Percentiles rank a stretch among this genome's conserved stretches.
Evolutionary conservation across 2,113 vertebrate species (phyloP).

Genomic region (Isurus oxyrinchus): DNA sequence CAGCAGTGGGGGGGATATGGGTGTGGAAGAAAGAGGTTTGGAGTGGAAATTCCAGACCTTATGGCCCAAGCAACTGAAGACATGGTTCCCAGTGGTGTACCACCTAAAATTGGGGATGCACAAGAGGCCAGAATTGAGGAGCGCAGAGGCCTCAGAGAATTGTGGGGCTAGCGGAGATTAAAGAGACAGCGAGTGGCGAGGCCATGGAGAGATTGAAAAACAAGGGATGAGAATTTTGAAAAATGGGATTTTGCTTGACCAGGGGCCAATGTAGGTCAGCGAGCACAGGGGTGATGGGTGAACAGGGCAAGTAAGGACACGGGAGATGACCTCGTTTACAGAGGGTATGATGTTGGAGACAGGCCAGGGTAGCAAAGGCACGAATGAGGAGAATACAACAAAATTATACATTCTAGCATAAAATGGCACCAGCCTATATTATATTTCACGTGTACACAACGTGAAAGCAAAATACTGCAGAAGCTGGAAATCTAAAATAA

Average conservation of each 20-base stretch:
- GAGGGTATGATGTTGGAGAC: not conserved
- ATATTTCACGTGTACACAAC: not conserved
- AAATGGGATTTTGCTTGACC: not conserved
- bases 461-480: not conserved
- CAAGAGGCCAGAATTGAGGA: not conserved
- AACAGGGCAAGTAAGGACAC: not conserved
- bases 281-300: not conserved
- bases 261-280: not conserved
- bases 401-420: not conserved
- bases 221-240: not conserved
- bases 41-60: not conserved
- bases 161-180: not conserved
- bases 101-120: not conserved
- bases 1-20: too few relatives aligned
- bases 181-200: not conserved
- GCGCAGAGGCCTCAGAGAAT: not conserved
- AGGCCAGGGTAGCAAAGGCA: not conserved
- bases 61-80: too few relatives aligned
- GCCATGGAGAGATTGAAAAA: not conserved
- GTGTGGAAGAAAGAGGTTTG: not conserved
- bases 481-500: not conserved
- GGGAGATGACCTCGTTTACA: not conserved
- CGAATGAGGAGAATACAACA: not conserved
- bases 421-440: not conserved
- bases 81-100: not conserved